Evolutionary conservation across 2,113 vertebrate species (phyloP).

Genomic region (Urocolius indicus): DNA sequence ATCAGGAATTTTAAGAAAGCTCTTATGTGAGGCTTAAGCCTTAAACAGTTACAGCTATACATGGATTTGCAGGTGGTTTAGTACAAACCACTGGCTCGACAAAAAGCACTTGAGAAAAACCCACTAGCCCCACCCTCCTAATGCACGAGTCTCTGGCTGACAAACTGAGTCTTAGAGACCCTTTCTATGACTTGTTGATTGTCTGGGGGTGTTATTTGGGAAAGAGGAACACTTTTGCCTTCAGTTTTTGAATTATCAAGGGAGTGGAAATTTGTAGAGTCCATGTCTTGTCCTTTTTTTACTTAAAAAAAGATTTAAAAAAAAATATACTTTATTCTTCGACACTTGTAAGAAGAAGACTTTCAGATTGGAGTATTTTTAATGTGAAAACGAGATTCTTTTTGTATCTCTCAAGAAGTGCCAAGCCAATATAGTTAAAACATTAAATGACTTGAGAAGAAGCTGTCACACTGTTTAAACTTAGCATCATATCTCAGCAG

Average conservation of each 20-base stretch:
- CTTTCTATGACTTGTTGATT: neutral
- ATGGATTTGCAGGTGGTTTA: neutral
- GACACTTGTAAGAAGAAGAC: neutral
- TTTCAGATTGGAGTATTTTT: neutral
- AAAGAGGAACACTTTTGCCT: neutral
- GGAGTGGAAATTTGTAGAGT: neutral
- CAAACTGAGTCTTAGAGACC: neutral
- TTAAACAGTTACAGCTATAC: neutral
- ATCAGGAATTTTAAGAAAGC: neutral
- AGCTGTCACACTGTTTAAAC: neutral
- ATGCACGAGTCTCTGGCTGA: neutral
- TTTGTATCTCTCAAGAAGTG: neutral
- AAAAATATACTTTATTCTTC: neutral
- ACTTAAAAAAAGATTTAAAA: neutral
- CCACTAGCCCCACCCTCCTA: neutral
- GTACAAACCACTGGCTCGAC: neutral
- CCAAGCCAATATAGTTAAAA: neutral
- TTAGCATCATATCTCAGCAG: neutral
- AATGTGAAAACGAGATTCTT: neutral
- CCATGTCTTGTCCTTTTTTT: neutral
- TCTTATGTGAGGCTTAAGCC: neutral
- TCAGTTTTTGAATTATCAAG: neutral
- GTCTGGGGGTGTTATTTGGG: neutral
- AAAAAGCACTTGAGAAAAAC: neutral
- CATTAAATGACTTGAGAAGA: neutral